These are phyloP conservation scores for Kryptolebias ocellatus DNA, from an alignment of 2,797 vertebrate species.

Conservation along the genomic window DNA sequence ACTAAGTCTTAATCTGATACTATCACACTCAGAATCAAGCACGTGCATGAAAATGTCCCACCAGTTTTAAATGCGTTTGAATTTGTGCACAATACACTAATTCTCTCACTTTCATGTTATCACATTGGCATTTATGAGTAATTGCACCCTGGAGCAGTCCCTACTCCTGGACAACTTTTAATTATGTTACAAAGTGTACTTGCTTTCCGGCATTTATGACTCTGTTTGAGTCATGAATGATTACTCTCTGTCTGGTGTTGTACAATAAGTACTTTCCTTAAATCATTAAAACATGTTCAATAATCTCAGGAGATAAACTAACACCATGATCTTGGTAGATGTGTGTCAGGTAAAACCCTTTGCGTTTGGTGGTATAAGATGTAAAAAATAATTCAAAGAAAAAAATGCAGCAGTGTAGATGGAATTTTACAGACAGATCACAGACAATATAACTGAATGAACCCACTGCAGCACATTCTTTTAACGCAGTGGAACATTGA, in stretches of 20 bases:
- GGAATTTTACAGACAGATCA: slow-evolving; percentile 37
- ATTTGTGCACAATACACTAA: slow-evolving; percentile 63
- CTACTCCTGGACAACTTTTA: slow-evolving; percentile 75
- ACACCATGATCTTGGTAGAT: slow-evolving; percentile 44
- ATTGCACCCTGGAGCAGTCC: slow-evolving; percentile 75
- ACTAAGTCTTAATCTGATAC: background rate
- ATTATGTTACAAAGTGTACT: slow-evolving; percentile 78
- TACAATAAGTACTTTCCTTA: slow-evolving; percentile 30
- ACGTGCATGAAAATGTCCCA: slow-evolving; percentile 40
- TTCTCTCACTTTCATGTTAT: slow-evolving; percentile 70
- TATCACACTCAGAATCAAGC: slow-evolving; percentile 2
- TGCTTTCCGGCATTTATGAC: slow-evolving; percentile 70
- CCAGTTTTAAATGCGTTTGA: slow-evolving; percentile 59
- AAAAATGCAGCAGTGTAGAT: slow-evolving; percentile 38
- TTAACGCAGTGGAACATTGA: slow-evolving; percentile 54
- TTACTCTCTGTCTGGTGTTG: slow-evolving; percentile 42
- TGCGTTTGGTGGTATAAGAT: slow-evolving; percentile 50
- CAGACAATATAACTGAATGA: slow-evolving; percentile 59
- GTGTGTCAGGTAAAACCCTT: slow-evolving; percentile 36
- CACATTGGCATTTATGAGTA: slow-evolving; percentile 78
- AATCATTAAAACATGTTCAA: slow-evolving; percentile 61
- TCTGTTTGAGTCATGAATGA: slow-evolving; percentile 57
- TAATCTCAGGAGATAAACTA: slow-evolving; percentile 50
- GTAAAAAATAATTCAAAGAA: slow-evolving; percentile 38
- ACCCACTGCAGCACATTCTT: slow-evolving; percentile 46